Evolutionary conservation across 2,797 vertebrate species (phyloP), one percentile per base, ranked within the genome.

Genomic region (Phrynocephalus guinanensis): DNA sequence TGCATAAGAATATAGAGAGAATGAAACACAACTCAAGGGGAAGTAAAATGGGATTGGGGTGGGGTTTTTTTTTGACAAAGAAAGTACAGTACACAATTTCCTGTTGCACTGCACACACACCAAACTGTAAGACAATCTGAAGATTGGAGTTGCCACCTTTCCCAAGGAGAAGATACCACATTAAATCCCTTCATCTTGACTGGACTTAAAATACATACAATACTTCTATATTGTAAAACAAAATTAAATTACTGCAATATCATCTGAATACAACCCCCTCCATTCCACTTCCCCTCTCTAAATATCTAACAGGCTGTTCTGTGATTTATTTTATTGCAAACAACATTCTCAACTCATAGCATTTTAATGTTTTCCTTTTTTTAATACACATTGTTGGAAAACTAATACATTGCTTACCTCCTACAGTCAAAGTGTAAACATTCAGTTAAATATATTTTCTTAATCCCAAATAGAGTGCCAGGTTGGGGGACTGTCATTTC

Each of bases 41-140:
- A 92, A 93, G 85, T 91, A 52, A 94, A 94, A 90, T 44, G 87
- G 90, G 50, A n/a, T 50, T n/a, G 20, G 5, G 28, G 87, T n/a
- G 20, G 1, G 28, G 87, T 83, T 92, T 90, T 88, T 88, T 90
- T 93, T 93, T 94, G 92, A 95, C 94, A 94, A 89, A 93, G 93
- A 84, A 73, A 63, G 60, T 84, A 84, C 44, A 30, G 91, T 92
- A 92, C 86, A 88, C 0, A 0, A 79, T 87, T 90, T 89, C 83
- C 90, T 92, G 75, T 83, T 90, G 91, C 86, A 79, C 84, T 92
- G 87, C 92, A 89, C 48, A 87, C 84, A 84, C 67, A 85, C 83
- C 91, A 93, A 44, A 93, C 91, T 77, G 2, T 84, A 90, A 93
- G 84, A 91, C 93, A 84, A 87, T 94, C 95, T 94, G 95, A 95